Base-by-base conservation (phyloP, 2,888 invertebrate species). In the Lymantria dispar region DNA sequence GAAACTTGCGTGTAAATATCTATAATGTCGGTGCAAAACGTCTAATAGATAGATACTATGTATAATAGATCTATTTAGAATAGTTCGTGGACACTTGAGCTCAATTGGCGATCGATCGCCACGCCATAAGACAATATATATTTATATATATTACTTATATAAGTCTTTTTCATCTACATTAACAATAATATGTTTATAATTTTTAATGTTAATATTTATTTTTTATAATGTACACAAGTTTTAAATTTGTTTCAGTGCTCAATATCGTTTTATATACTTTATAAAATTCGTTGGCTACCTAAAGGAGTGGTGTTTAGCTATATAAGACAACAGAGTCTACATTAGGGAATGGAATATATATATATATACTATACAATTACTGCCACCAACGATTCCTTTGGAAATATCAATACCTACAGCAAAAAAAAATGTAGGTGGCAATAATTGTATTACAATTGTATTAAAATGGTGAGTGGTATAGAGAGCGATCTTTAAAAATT, bases 261-360 rank as follows among this genome's bases (percentile, higher is more conserved):
- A 76, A 79, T 88, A 85, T 79, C 33, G 1, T 10, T 33, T 10
- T 74, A 74, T 75, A 72, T 76, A 72, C 76, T 69, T 72, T 81
- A 81, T 86, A 88, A 83, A 90, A 89, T 91, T 90, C 87, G 89
- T 89, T 91, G 84, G 83, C 89, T 90, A 91, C 82, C 89, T 91
- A 90, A 78, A 78, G 78, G 80, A 77, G 82, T 77, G 78, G 78
- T 84, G 84, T 78, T 70, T 74, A 80, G 72, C 80, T 85, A 85
- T 73, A 68, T 75, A 82, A 76, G 84, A 78, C 70, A 78, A 83
- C 77, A 76, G 74, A 76, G 62, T 68, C 85, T 90, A 87, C 80
- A 44, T 65, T 74, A 85, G 80, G 85, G 78, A 83, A 64, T 67
- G 78, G 82, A 85, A 84, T 87, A 87, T 80, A 83, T 55, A 65